Base-by-base conservation (phyloP, 1,140 invertebrate species). In the Lordiphosa mommai region DNA sequence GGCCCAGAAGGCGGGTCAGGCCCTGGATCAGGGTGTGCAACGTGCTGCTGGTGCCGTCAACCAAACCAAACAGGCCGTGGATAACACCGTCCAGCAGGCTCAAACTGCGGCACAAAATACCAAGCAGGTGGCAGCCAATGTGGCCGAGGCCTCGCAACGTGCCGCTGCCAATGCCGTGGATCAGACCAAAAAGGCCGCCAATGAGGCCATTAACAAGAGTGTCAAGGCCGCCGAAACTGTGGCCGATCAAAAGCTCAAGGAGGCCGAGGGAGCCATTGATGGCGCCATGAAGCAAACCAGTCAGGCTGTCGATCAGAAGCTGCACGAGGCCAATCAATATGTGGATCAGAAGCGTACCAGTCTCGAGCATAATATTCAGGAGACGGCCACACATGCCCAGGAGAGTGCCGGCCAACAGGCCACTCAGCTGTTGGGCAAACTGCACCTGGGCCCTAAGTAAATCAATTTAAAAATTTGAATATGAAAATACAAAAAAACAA, bases 281-380 rank as follows among this genome's bases (percentile, higher is more conserved):
- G 77, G 71, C 3, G 74, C 73, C 13, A 60, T 89, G 37, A 89
- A 89, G 66, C 65, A 77, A 46, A 85, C 88, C 30, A 89, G 88
- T 43, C 72, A 87, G 49, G 33, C 86, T 7, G 89, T 89, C 7
- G 89, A 89, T 50, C 72, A 89, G 34, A 89, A 89, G 67, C 61
- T 89, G 58, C 64, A 88, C 4, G 89, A 89, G 47, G 89, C 89
- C 29, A 89, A 89, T 58, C 67, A 89, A 51, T 89, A 79, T 61
- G 80, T 88, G 33, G 89, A 89, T 51, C 76, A 88, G 52, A 89
- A 89, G 57, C 72, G 89, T 6, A 79, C 87, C 29, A 76, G 77
- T 17, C 66, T 87, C 23, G 86, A 88, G 67, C 87, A 89, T 72
- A 85, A 53, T 32, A 51, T 88, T 1, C 88, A 89, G 30, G 88